A percentile compares a stretch with the other conserved stretches of the same genome.
These are phyloP conservation scores for Panthera leo DNA, from an alignment of 2,113 vertebrate species.

Conservation along the genomic window DNA sequence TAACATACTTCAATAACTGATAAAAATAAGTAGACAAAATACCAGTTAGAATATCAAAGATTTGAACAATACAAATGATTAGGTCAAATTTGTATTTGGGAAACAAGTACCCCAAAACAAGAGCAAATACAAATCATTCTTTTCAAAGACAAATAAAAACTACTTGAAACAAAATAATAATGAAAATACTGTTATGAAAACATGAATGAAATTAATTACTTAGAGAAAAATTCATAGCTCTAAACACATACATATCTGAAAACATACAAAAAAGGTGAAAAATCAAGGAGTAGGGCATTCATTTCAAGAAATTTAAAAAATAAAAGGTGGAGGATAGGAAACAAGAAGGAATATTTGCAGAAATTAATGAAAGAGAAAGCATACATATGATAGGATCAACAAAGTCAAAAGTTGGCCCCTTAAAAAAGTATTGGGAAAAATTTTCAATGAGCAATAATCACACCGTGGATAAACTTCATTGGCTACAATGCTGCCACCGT, in stretches of 20 bases:
- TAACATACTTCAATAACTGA: background rate
- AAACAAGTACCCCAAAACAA: background rate
- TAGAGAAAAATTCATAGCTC: background rate
- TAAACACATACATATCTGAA: conserved; percentile 1
- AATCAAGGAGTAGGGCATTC: background rate
- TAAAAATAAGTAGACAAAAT: conserved; percentile 18
- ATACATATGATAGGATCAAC: background rate
- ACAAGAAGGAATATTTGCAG: background rate
- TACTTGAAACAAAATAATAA: background rate
- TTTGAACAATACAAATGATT: background rate
- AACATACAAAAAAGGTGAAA: background rate
- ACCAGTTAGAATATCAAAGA: background rate
- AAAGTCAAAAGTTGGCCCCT: background rate
- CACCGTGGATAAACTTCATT: too few species aligned
- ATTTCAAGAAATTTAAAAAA: conserved; percentile 7
- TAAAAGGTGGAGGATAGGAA: background rate
- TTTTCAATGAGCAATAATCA: too few species aligned
- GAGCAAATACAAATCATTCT: background rate
- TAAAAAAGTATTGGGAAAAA: background rate
- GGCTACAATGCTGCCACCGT: too few species aligned
- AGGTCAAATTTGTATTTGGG: background rate
- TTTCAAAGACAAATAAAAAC: background rate
- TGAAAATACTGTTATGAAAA: conserved; percentile 8
- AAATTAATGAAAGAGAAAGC: conserved; percentile 12
- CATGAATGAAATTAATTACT: background rate